These are phyloP conservation scores for Cheilosia vulpina DNA, from an alignment of 2,888 invertebrate genomes.

Conservation along the genomic window DNA sequence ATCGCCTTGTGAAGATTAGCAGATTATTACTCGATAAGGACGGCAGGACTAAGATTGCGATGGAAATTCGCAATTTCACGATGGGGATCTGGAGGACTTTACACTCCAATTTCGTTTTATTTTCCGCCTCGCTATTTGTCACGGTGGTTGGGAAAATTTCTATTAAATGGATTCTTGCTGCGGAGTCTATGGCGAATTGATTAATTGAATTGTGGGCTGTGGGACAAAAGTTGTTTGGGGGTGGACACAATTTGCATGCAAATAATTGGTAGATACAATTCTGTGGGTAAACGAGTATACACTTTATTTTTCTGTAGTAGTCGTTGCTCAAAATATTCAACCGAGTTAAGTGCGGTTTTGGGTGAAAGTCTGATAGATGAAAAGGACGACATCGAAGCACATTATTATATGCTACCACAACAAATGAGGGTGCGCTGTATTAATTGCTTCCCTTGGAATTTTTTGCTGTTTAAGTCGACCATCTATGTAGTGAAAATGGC, in stretches of 20 bases:
- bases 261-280: constrained; percentile 43
- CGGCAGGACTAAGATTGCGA: constrained; percentile 1
- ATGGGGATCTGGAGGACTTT: constrained; percentile 18
- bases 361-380: neutral
- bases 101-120: constrained; percentile 1
- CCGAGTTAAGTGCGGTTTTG: constrained; percentile 3
- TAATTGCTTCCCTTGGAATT: constrained; percentile 20
- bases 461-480: neutral
- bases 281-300: constrained; percentile 10
- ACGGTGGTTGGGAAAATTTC: constrained; percentile 7
- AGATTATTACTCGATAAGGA: constrained; percentile 38
- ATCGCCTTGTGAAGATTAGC: neutral
- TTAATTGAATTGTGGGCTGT: constrained; percentile 33
- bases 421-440: constrained; percentile 34
- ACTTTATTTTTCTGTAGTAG: neutral
- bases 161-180: constrained; percentile 27
- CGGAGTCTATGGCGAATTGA: constrained; percentile 17
- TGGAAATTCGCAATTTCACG: constrained; percentile 15
- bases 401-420: constrained; percentile 32
- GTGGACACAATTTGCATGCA: constrained; percentile 33
- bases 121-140: neutral
- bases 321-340: no score
- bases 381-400: constrained; percentile 9
- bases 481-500: constrained; percentile 1
- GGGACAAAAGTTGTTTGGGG: neutral